Base-by-base conservation (phyloP, 2,888 invertebrate genomes). In the Polydrusus tereticollis region DNA sequence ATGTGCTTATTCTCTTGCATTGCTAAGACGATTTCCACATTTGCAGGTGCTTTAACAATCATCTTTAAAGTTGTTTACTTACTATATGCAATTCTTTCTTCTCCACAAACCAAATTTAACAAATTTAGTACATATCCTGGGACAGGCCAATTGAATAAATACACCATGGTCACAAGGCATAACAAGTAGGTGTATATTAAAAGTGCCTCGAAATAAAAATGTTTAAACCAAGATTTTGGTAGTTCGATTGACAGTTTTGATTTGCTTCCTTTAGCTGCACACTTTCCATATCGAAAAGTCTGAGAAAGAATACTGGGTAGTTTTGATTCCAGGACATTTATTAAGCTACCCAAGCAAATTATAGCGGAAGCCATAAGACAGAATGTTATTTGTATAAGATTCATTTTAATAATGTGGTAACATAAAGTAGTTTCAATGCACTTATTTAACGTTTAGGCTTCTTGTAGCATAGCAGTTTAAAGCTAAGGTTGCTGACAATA, bases 201-300 rank as follows among this genome's bases (percentile, higher is more conserved):
- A 1, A 90, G 86, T 0, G 94, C 91, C 80, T 92, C 91, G 5
- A 90, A 81, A 82, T 96, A 96, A 82, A 95, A 95, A 85, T 96
- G 95, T 78, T 87, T 88, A 80, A 94, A 96, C 88, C 91, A 93
- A 52, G 91, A 88, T 85, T 95, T 95, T 0, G 94, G 94, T 50
- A 94, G 87, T 83, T 94, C 92, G 16, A 90, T 82, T 0, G 88
- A 77, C 1, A 87, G 45, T 0, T 79, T 76, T 69, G 85, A 78
- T 16, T 86, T 82, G 57, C 50, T 63, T 21, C 88, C 89, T 78
- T 88, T 88, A 75, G 89, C 88, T 0, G 90, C 88, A 79, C 90
- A 91, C 84, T 93, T 94, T 12, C 95, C 95, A 84, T 93, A 94
- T 21, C 90, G 89, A 82, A 90, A 92, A 0, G 88, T 86, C 82